These are phyloP conservation scores for Pristionchus exspectatus DNA, from an alignment of 2,888 invertebrate genomes.

Conservation along the genomic window DNA sequence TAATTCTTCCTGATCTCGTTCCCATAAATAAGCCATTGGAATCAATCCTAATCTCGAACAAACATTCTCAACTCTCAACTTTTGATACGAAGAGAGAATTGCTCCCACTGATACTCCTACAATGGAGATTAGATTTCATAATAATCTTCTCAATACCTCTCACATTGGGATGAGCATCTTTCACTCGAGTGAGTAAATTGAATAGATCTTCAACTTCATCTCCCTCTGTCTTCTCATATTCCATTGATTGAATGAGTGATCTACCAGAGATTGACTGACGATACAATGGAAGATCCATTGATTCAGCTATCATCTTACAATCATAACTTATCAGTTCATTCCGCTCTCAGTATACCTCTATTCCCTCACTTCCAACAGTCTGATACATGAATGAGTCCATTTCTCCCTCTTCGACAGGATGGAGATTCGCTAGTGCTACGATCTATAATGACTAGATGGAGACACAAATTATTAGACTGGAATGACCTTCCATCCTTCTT, in stretches of 20 bases:
- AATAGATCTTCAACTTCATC: constrained; percentile 92
- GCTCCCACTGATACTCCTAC: constrained; percentile 98
- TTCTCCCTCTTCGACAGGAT: constrained; percentile 87
- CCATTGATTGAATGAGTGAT: constrained; percentile 87
- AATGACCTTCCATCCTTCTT: constrained; percentile 84
- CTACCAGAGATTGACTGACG: constrained; percentile 89
- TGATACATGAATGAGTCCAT: constrained; percentile 99
- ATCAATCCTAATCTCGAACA: constrained; percentile 92
- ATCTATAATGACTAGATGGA: constrained; percentile 82
- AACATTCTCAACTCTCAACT: constrained; percentile 87
- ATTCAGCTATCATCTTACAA: constrained; percentile 82
- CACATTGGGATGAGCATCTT: constrained; percentile 82
- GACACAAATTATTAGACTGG: background rate
- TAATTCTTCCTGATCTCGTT: constrained; percentile 92
- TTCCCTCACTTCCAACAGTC: constrained; percentile 96
- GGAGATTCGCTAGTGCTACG: constrained; percentile 95
- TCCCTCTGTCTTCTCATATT: constrained; percentile 81
- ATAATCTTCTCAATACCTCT: constrained; percentile 60
- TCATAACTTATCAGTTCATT: background rate
- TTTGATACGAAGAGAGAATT: constrained; percentile 97
- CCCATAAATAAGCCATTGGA: constrained; percentile 95
- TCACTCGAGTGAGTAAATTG: constrained; percentile 87
- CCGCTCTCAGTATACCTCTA: constrained; percentile 82
- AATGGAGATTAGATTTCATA: constrained; percentile 78
- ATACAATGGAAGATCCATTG: constrained; percentile 93